These are phyloP conservation scores for Butorides virescens DNA, from an alignment of 2,113 vertebrate genomes.

Conservation along the genomic window DNA sequence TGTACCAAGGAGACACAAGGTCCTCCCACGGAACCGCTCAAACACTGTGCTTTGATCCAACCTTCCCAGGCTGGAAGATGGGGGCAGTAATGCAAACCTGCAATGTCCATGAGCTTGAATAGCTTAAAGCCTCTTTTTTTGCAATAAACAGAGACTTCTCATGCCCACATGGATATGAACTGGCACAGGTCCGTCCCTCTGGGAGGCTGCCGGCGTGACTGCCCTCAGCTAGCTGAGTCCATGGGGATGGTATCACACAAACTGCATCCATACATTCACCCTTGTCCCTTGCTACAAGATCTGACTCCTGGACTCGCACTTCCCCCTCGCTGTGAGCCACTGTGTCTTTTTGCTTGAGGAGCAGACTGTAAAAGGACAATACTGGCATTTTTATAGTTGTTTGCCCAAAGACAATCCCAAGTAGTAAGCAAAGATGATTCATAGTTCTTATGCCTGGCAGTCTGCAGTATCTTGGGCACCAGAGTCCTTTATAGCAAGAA, in stretches of 20 bases:
- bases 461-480: neutral
- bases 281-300: neutral
- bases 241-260: too few species aligned
- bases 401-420: neutral
- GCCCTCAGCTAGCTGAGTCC: neutral
- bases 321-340: neutral
- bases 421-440: neutral
- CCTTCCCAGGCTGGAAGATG: neutral
- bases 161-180: fast-evolving
- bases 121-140: neutral
- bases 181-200: neutral
- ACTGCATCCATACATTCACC: fast-evolving
- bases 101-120: neutral
- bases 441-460: neutral
- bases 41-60: neutral
- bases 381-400: neutral
- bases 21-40: neutral
- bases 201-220: neutral
- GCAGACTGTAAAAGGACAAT: neutral
- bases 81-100: neutral
- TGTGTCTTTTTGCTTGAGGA: neutral
- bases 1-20: neutral
- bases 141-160: too few species aligned
- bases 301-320: neutral
- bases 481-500: neutral